Base-by-base conservation (phyloP, 2,113 vertebrate genomes). In the Ictalurus punctatus region DNA sequence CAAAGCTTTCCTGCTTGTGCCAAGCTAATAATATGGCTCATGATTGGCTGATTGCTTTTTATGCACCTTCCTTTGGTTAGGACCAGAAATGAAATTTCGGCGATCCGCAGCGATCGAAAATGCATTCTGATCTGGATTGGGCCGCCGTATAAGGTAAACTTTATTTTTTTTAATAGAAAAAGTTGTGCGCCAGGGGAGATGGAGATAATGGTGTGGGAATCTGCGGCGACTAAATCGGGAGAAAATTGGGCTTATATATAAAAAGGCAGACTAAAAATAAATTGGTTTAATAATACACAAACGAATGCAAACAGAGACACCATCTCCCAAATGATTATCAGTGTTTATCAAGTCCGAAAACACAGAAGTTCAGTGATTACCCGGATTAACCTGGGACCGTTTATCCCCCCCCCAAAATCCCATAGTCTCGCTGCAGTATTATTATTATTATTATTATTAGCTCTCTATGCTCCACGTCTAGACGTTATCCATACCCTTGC, bases 1-100 rank as follows among this genome's bases (percentile, higher is more conserved):
- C 86, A 82, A 56, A 69, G 86, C 86, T 52, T 87, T 58, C 63
- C 61, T 56, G 12, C n/a, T 54, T 56, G 76, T 81, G 76, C 76
- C 86, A 84, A 86, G 69, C 84, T 86, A 86, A 86, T 86, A 86
- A 84, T 61, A 84, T 21, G n/a, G 37, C 54, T 88, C 69, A 84
- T 73, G 86, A 88, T 63, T 61, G 81, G 81, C 81, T 63, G 81
- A 88, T 88, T 81, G 59, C 81, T 48, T 63, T 58, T 76, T 74
- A 84, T 84, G 30, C 84, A 58, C 30, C 40, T 19, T 52, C 63
- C 17, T 85, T 65, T 65, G 34, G 59, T 67, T 84, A 84, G 25
- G 21, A 83, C 9, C 56, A 23, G 30, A 37, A 84, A 54, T 48
- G 10, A 71, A 52, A 54, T 30, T 71, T 71, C 34, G 27, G 63